A percentile compares a stretch with the other conserved stretches of the same genome.
phyloP scores from a whole-genome alignment of 2,113 vertebrate genomes.

The Antechinus stuartii region DNA sequence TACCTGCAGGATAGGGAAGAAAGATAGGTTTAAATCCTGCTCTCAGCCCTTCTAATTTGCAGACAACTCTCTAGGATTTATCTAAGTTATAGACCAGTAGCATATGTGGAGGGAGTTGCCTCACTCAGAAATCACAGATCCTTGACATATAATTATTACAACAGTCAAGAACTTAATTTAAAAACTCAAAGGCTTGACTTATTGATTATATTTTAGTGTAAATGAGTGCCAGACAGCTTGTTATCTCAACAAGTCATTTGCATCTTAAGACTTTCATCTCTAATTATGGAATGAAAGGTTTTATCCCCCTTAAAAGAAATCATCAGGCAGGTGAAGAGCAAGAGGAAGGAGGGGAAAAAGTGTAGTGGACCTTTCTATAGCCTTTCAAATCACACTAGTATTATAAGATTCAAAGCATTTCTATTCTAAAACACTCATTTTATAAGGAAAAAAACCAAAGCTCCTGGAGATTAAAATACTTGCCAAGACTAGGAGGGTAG shows the following conservation, averaged over 20 bases:
- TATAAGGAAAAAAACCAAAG: neutral
- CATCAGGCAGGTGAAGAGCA: neutral
- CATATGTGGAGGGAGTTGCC: neutral
- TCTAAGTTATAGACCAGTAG: neutral
- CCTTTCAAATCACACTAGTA: neutral
- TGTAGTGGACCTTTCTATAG: neutral
- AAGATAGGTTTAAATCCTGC: neutral
- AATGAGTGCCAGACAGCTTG: neutral
- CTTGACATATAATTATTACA: constrained; percentile 1
- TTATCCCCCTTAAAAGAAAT: neutral
- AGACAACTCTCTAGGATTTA: neutral
- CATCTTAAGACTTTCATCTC: neutral
- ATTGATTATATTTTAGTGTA: constrained; percentile 6
- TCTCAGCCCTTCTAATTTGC: neutral
- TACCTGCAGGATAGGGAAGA: neutral
- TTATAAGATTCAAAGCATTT: neutral
- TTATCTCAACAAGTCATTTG: neutral
- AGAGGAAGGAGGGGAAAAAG: neutral
- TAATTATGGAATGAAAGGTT: neutral
- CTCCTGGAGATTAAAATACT: neutral
- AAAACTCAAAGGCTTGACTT: neutral
- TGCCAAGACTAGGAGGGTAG: neutral
- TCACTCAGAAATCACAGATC: neutral
- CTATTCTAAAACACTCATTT: neutral
- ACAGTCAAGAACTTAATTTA: neutral